Conservation (phyloP, 2,797 vertebrate genomes). For the Meriones psammophilus region DNA sequence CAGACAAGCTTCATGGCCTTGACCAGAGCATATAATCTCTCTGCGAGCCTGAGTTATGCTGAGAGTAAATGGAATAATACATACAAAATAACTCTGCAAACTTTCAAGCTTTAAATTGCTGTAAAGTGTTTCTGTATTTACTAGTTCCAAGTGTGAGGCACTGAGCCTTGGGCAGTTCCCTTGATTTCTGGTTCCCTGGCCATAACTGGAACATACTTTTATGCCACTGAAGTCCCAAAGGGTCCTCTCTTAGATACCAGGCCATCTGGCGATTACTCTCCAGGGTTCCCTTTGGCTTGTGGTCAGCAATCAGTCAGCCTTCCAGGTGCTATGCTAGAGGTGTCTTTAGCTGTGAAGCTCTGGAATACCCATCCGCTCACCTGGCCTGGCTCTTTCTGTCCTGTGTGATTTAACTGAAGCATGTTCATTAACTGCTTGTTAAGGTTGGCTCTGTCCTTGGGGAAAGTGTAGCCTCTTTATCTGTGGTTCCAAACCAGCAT, state of each 20-base stretch:
- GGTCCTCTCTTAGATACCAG: not conserved
- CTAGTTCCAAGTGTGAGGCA: not conserved
- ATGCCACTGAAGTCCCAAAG: not conserved
- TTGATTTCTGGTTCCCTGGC: not conserved
- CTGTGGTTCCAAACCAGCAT: conserved; percentile 67
- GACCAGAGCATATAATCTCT: not conserved
- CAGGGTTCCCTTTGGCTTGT: conserved; percentile 15
- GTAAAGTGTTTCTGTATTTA: conserved; percentile 16
- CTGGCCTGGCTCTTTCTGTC: conserved; percentile 65
- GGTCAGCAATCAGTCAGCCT: conserved; percentile 14
- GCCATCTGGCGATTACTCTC: conserved; percentile 18
- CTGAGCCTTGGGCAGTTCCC: not conserved
- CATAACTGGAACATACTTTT: not conserved
- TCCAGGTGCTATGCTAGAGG: not conserved
- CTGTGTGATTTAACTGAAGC: conserved; percentile 40
- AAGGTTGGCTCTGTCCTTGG: conserved; percentile 72
- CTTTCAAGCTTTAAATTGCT: not conserved
- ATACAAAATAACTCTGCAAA: not conserved
- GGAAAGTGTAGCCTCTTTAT: conserved; percentile 71
- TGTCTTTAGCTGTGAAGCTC: not conserved
- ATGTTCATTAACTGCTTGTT: conserved; percentile 48
- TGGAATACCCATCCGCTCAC: conserved; percentile 29
- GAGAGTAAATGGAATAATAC: not conserved
- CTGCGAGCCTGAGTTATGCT: not conserved
- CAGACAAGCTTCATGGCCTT: not conserved